Percentiles rank a stretch among this genome's conserved stretches.
These are phyloP conservation scores for Hydropotes inermis DNA, from an alignment of 2,113 vertebrate species.

Conservation along the genomic window DNA sequence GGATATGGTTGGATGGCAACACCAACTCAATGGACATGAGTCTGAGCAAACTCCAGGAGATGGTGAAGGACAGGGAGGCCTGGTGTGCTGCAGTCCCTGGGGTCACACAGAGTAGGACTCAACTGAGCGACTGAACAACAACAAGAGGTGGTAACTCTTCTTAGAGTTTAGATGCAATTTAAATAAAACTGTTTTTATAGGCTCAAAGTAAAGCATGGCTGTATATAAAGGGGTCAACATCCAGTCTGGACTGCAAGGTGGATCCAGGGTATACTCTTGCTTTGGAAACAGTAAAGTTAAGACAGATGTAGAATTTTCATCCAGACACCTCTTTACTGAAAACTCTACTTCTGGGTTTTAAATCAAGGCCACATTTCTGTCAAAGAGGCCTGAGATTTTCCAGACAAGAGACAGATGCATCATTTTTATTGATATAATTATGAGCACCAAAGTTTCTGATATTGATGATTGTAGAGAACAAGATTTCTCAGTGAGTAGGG, in stretches of 20 bases:
- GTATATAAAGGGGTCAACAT: neutral
- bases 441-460: slow-evolving; percentile 17
- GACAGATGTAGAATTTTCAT: neutral
- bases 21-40: neutral
- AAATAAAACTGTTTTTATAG: neutral
- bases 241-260: neutral
- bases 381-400: neutral
- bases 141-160: neutral
- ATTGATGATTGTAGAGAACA: slow-evolving; percentile 26
- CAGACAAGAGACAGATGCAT: neutral
- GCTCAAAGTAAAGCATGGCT: neutral
- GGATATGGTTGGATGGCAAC: neutral
- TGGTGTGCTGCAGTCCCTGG: neutral
- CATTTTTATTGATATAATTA: slow-evolving; percentile 14
- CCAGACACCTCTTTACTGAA: neutral
- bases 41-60: neutral
- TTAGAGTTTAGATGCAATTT: neutral
- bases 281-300: slow-evolving; percentile 11
- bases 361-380: neutral
- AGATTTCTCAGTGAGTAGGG: slow-evolving; percentile 42
- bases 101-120: neutral
- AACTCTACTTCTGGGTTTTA: neutral
- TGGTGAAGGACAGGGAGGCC: neutral
- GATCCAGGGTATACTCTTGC: neutral
- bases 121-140: neutral